Evolutionary conservation across 2,888 invertebrate genomes (phyloP).

Genomic region (Epistrophe grossulariae): DNA sequence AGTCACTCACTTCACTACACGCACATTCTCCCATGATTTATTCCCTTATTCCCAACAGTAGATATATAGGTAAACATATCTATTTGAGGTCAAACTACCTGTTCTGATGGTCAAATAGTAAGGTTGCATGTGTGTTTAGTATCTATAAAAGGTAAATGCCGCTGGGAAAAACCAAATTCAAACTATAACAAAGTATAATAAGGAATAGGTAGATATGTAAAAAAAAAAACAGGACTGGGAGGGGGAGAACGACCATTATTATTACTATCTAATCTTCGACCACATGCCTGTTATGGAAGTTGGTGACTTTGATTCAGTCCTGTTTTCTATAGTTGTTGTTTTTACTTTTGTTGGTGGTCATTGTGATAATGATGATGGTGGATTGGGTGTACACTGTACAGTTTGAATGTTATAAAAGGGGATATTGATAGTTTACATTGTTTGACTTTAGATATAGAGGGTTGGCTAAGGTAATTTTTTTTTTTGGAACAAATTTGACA

Average conservation of each 20-base stretch:
- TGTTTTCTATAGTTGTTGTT: conserved; percentile 5
- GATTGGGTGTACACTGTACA: conserved; percentile 25
- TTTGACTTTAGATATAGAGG: conserved; percentile 18
- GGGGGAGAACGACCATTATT: conserved; percentile 77
- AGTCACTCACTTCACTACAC: conserved; percentile 10
- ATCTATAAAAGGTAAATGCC: conserved; percentile 70
- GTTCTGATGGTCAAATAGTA: conserved; percentile 57
- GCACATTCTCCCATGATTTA: conserved; percentile 29
- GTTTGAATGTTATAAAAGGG: conserved; percentile 22
- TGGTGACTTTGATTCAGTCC: conserved; percentile 68
- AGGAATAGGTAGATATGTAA: neutral
- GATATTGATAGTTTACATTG: conserved; percentile 21
- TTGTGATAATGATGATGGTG: conserved; percentile 65
- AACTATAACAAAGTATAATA: conserved; percentile 32
- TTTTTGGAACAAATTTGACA: conserved; percentile 38
- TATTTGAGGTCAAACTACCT: conserved; percentile 71
- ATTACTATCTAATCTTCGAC: conserved; percentile 77
- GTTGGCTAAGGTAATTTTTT: conserved; percentile 38
- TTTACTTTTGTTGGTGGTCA: conserved; percentile 45
- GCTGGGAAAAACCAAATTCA: conserved; percentile 69
- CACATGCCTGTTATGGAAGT: conserved; percentile 70
- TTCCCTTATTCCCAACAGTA: conserved; percentile 62
- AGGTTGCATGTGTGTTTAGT: conserved; percentile 37
- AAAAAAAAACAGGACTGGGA: too few relatives aligned
- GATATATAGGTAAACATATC: conserved; percentile 71